Evolutionary conservation across 2,888 invertebrate genomes (phyloP).

Genomic region (Lepidocyrtoides sp.): DNA sequence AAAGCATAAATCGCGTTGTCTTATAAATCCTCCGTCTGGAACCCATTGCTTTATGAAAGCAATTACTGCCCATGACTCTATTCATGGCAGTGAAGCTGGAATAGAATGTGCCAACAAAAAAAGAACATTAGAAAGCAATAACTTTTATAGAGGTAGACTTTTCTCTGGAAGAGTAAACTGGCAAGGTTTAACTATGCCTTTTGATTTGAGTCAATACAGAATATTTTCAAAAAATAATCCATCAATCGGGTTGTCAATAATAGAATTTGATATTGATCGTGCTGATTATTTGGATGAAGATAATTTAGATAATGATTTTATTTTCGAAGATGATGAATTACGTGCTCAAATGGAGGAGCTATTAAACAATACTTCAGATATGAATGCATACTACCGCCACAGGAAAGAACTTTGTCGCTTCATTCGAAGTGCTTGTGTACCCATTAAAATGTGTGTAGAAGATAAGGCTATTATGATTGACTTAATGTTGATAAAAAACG

Average conservation of each 20-base stretch:
- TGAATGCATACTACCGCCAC: not conserved
- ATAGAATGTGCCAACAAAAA: not conserved
- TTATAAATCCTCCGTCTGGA: constrained; percentile 14
- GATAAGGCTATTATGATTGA: constrained; percentile 6
- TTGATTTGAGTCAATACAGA: not conserved
- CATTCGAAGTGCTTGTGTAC: constrained; percentile 7
- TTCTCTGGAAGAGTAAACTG: constrained; percentile 7
- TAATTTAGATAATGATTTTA: too few relatives aligned
- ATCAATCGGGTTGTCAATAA: not conserved
- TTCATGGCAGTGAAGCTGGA: not conserved
- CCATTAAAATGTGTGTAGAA: not conserved
- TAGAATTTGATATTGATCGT: constrained; percentile 10
- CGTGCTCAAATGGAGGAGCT: not conserved
- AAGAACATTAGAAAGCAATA: not conserved
- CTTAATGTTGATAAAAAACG: not conserved
- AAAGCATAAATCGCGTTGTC: not conserved
- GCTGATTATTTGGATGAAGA: not conserved
- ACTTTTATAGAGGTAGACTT: not conserved
- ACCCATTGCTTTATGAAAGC: not conserved
- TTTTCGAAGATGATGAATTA: not conserved
- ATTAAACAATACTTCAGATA: not conserved
- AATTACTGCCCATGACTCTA: not conserved
- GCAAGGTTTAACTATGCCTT: constrained; percentile 18
- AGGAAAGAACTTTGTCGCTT: not conserved
- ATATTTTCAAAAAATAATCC: constrained; percentile 2